A percentile compares a stretch with the other conserved stretches of the same genome.
Conservation (phyloP, 2,113 vertebrate species). For the Shinisaurus crocodilurus region DNA sequence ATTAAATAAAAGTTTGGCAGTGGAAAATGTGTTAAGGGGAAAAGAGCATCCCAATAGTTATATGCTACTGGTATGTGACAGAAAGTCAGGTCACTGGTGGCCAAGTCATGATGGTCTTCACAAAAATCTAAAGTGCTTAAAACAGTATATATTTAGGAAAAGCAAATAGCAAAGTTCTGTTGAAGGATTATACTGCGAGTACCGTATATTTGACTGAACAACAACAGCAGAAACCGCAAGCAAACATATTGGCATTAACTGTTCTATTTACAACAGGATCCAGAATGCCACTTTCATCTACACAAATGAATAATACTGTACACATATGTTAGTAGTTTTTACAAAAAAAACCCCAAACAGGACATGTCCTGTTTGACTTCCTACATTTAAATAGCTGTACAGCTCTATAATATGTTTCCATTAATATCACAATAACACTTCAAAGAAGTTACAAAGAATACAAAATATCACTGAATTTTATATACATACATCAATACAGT, state of each 20-base stretch:
- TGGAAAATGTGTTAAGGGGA: not conserved
- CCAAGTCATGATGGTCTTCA: not conserved
- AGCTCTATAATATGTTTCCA: not conserved
- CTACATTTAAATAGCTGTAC: conserved; percentile 19
- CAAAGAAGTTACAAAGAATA: not conserved
- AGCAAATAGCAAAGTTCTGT: not conserved
- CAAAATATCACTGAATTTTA: not conserved
- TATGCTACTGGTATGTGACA: not conserved
- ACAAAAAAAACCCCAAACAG: not conserved
- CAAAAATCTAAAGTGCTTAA: not conserved
- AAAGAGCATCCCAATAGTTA: not conserved
- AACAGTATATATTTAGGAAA: conserved; percentile 4
- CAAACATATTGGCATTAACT: not conserved
- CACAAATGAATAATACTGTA: not conserved
- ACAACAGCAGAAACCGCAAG: not conserved
- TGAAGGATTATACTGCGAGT: too few species aligned
- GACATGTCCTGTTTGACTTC: not conserved
- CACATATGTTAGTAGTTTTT: rapidly evolving
- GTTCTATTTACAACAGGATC: conserved; percentile 2
- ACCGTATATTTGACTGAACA: not conserved
- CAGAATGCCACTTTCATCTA: not conserved
- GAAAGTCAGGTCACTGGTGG: not conserved
- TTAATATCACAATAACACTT: not conserved
- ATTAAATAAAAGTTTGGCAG: conserved; percentile 19
- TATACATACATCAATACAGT: not conserved